Evolutionary conservation across 2,113 vertebrate genomes (phyloP).

Genomic region (Zootoca vivipara): DNA sequence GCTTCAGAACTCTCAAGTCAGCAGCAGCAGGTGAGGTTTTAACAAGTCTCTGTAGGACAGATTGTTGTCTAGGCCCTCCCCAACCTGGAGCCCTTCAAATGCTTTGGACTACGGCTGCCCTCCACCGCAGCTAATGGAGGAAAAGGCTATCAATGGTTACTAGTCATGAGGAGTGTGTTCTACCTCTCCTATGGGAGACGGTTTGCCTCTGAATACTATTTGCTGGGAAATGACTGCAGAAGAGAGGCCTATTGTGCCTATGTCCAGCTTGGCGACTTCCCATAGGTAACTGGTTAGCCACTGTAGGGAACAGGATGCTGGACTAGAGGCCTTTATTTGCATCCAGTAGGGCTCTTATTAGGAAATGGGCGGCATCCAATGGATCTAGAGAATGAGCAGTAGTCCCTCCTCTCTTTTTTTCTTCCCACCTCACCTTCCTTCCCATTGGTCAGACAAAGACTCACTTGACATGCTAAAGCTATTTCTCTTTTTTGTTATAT

Average conservation of each 20-base stretch:
- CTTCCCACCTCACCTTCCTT: background rate
- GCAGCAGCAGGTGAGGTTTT: background rate
- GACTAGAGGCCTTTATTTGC: background rate
- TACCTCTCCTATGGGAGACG: no score
- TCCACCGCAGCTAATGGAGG: background rate
- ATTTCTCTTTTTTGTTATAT: background rate
- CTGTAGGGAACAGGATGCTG: background rate
- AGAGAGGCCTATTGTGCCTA: no score
- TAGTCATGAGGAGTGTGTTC: no score
- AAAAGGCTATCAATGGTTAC: no score
- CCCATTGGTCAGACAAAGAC: background rate
- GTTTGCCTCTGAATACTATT: no score
- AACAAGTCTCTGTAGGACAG: background rate
- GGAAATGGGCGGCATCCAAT: background rate
- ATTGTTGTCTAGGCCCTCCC: background rate
- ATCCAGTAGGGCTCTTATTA: background rate
- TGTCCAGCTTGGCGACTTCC: no score
- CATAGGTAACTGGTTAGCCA: no score
- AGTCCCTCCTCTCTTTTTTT: background rate
- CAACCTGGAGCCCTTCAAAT: background rate
- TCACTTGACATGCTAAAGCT: background rate
- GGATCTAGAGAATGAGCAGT: background rate
- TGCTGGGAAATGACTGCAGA: no score
- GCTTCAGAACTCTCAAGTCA: constrained; percentile 9
- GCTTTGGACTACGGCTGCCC: background rate